Evolutionary conservation across 2,797 vertebrate species (phyloP).

Genomic region (Cynodonichthys magdalenae): DNA sequence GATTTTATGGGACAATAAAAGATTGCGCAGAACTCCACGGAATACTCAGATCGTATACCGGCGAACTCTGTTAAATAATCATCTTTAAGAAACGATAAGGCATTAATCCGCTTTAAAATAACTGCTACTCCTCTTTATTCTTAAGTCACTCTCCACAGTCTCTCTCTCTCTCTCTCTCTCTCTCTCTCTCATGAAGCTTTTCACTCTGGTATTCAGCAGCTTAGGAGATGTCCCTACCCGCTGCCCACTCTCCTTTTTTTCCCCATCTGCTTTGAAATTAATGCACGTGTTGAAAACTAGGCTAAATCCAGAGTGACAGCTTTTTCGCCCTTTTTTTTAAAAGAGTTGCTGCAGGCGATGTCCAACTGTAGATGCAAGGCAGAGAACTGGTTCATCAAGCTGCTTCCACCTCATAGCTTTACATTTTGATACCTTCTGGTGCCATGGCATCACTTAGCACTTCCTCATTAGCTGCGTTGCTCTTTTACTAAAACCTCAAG

Average conservation of each 20-base stretch:
- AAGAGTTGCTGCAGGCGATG: conserved; percentile 62
- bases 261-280: conserved; percentile 83
- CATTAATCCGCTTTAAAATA: conserved; percentile 53
- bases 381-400: conserved; percentile 49
- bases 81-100: conserved; percentile 31
- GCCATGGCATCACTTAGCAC: conserved; percentile 33
- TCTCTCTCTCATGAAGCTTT: conserved; percentile 38
- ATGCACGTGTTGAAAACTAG: conserved; percentile 79
- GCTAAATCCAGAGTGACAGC: conserved; percentile 82
- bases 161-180: conserved; percentile 1
- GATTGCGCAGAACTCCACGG: conserved; percentile 19
- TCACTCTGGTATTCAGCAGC: conserved; percentile 64
- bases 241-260: conserved; percentile 49
- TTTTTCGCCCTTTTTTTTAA: conserved; percentile 68
- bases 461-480: conserved; percentile 15
- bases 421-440: conserved; percentile 52
- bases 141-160: conserved; percentile 28
- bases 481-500: conserved; percentile 12
- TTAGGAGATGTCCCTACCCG: conserved; percentile 56
- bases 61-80: conserved; percentile 12
- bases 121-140: conserved; percentile 30
- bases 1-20: conserved; percentile 36
- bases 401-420: conserved; percentile 39
- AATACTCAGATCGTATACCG: conserved; percentile 11
- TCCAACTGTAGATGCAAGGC: conserved; percentile 58